Percentiles rank a stretch among this genome's conserved stretches.
phyloP scores from a whole-genome alignment of 2,113 vertebrate genomes.

The Petrocephalus microphthalmus region DNA sequence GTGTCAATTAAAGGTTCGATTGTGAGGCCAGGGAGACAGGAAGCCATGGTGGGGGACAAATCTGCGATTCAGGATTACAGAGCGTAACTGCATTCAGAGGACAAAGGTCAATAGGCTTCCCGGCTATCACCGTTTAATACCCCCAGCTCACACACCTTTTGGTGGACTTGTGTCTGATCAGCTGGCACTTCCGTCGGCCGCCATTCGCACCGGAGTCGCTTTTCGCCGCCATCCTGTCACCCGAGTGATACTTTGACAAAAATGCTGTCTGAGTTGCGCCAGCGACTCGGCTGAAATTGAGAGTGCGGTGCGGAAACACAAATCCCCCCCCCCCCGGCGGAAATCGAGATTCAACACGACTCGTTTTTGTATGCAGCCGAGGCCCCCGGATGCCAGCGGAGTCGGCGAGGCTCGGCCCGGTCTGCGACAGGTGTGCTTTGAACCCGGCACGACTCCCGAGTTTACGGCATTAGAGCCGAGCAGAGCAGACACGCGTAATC shows the following conservation, averaged over 20 bases:
- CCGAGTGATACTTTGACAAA: not conserved
- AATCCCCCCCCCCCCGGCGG: not conserved
- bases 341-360: not conserved
- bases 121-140: not conserved
- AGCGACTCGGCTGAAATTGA: not conserved
- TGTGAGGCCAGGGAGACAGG: not conserved
- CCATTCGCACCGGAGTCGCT: not conserved
- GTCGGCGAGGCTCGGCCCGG: not conserved
- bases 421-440: not conserved
- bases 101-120: not conserved
- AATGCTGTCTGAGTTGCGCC: not conserved
- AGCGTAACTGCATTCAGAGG: not conserved
- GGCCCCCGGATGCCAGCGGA: too few relatives aligned
- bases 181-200: not conserved
- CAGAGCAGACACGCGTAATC: not conserved
- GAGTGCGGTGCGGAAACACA: not conserved
- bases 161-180: not conserved
- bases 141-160: not conserved
- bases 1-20: constrained; percentile 10
- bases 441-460: not conserved
- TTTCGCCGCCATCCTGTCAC: not conserved
- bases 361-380: not conserved
- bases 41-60: not conserved
- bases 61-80: not conserved
- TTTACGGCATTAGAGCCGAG: not conserved